Base-by-base conservation (phyloP, 2,888 invertebrate genomes). In the Diadegma fenestrale region DNA sequence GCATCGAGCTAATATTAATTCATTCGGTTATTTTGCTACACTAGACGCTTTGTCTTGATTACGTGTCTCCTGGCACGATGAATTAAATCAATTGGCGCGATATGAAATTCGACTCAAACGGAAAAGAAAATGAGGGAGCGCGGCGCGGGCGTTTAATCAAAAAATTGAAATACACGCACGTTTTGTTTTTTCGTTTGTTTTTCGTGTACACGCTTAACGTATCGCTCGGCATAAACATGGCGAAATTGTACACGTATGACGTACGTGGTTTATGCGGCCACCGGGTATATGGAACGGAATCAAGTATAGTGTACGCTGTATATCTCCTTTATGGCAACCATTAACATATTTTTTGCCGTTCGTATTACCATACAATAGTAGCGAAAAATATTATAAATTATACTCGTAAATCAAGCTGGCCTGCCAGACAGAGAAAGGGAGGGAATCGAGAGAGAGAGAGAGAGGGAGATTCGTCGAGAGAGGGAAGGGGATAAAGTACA, bases 311-410 rank as follows among this genome's bases (percentile, higher is more conserved):
- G 90, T 89, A 89, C 88, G 91, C 91, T 90, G 91, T 93, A 93
- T 93, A 93, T 93, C 92, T 93, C 92, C 92, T 93, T 93, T 93
- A 93, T 93, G 91, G 92, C 92, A 91, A 92, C 93, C 93, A 93
- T 93, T 93, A 93, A 93, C 93, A 93, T 93, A 93, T 93, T 93
- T 93, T 93, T 93, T 93, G 91, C 92, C 90, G 90, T 89, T 89
- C 91, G 91, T 90, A 93, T 93, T 93, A 93, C 92, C 93, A 93
- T 93, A 93, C 93, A 93, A 93, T 93, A 93, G 93, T 92, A 92
- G 93, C 91, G 92, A 93, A 93, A 80, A 93, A 93, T 93, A 93
- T 93, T 93, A 93, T 92, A 93, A 93, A 92, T 93, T 92, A 92
- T 91, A 90, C 91, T 90, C 92, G 92, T 93, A 93, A 93, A 93